Base-by-base conservation (phyloP, 1,140 invertebrate genomes). In the Danaus plexippus region DNA sequence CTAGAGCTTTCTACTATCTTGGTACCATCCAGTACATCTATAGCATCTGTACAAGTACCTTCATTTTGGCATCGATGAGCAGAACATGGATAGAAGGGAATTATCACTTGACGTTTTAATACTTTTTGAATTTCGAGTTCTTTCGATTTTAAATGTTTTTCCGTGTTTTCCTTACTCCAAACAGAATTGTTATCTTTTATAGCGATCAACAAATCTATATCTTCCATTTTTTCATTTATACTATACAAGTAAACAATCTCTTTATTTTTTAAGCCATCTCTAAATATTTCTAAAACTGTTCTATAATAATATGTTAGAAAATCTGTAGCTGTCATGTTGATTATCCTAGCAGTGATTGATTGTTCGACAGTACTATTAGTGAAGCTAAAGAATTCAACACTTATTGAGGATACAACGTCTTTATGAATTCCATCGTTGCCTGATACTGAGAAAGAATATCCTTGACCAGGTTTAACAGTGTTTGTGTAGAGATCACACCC, bases 351-450 rank as follows among this genome's bases (percentile, higher is more conserved):
- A 0, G 93, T 93, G 1, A 97, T 87, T 10, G 94, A 95, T 75
- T 97, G 94, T 48, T 94, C 91, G 9, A 98, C 88, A 0, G 95
- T 97, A 9, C 79, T 74, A 74, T 97, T 97, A 60, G 92, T 90
- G 72, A 97, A 95, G 11, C 89, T 88, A 42, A 93, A 86, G 69
- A 97, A 96, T 75, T 95, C 92, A 0, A 98, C 90, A 3, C 91
- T 92, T 1, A 97, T 92, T 15, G 92, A 94, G 7, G 96, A 97
- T 12, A 92, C 86, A 0, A 97, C 96, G 80, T 96, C 92, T 9
- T 89, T 88, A 73, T 97, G 95, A 59, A 91, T 91, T 2, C 97
- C 96, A 85, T 99, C 97, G 77, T 95, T 96, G 2, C 95, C 96
- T 7, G 91, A 92, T 0, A 98, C 90, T 50, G 91, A 93, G 60